phyloP scores from a whole-genome alignment of 2,888 invertebrate species.

The Eilema caniola region DNA sequence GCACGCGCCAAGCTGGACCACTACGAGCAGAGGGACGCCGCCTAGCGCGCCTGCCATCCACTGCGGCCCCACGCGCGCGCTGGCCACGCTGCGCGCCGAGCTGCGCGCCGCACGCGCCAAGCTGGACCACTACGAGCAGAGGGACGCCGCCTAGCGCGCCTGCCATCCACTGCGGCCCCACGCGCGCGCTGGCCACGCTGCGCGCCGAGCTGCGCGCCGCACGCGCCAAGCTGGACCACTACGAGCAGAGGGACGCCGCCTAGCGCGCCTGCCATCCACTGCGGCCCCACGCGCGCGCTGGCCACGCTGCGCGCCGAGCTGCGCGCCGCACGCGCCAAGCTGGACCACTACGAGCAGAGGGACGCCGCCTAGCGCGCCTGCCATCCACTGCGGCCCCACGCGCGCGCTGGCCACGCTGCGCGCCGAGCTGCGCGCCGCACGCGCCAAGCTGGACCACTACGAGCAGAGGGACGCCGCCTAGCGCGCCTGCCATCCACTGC shows the following conservation, averaged over 20 bases:
- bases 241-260: conserved; percentile 4
- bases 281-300: no score
- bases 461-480: background rate
- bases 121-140: conserved; percentile 10
- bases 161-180: no score
- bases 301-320: conserved; percentile 1
- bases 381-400: no score
- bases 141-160: background rate
- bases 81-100: conserved; percentile 5
- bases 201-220: background rate
- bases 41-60: background rate
- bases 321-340: background rate
- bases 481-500: no score
- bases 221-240: background rate
- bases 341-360: conserved; percentile 8
- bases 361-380: background rate
- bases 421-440: background rate
- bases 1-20: background rate
- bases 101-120: background rate
- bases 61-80: no score
- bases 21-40: conserved; percentile 5
- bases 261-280: background rate
- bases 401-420: conserved; percentile 8
- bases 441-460: conserved; percentile 5
- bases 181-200: conserved; percentile 7